Evolutionary conservation across 2,888 invertebrate genomes (phyloP), one percentile per base, ranked within the genome.

Genomic region (Alsophila aescularia): DNA sequence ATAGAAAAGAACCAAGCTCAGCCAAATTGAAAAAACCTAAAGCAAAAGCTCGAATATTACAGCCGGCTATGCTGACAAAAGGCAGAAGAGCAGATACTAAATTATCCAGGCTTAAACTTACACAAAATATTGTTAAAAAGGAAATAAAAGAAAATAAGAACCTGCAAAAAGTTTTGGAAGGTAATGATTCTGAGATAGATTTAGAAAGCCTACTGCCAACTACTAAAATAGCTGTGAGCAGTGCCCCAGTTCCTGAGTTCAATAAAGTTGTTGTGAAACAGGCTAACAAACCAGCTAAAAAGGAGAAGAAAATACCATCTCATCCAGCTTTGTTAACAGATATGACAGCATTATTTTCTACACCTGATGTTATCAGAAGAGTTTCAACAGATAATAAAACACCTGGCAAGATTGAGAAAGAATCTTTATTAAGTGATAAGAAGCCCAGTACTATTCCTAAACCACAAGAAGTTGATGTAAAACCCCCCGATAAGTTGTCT

Each of bases 351-450:
- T 81, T 96, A 53, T 96, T 96, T 79, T 96, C 96, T 5, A 94
- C 95, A 35, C 96, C 96, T 14, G 96, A 96, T 88, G 95, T 96
- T 48, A 95, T 96, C 53, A 91, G 95, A 68, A 91, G 95, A 68
- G 95, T 95, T 12, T 92, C 93, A 48, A 89, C 92, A 36, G 92
- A 92, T 49, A 80, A 75, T 37, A 93, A 93, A 71, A 63, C 77
- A 15, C 77, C 92, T 64, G 83, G 83, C 5, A 93, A 93, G 73
- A 69, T 85, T 64, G 92, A 92, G 1, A 93, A 93, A 75, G 93
- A 93, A 21, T 3, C 32, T 18, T 14, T 64, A 13, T 49, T 56
- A 6, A 50, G 35, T 58, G 81, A 77, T 45, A 81, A 81, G 62
- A 81, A 81, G 36, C 35, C 54, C 18, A 56, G 35, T 16, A 49